Percentiles rank a stretch among this genome's conserved stretches.
Conservation (phyloP, 2,113 vertebrate genomes). For the Stegastes partitus region DNA sequence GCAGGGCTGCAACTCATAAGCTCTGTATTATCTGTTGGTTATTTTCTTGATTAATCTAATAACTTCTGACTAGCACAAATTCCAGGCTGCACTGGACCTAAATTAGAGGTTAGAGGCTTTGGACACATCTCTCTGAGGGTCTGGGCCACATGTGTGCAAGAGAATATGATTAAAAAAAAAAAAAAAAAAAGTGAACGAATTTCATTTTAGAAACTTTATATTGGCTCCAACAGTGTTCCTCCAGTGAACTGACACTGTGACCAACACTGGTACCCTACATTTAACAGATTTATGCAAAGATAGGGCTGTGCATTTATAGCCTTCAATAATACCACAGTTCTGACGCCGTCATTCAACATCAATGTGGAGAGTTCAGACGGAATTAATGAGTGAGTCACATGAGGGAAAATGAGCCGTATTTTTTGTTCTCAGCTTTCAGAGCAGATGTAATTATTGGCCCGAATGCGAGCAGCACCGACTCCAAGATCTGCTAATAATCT, state of each 20-base stretch:
- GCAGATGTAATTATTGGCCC: constrained; percentile 21
- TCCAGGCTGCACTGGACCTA: background rate
- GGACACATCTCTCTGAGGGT: background rate
- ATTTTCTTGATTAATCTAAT: background rate
- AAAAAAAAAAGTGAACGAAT: constrained; percentile 22
- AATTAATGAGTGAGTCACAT: constrained; percentile 11
- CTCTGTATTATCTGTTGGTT: too few relatives aligned
- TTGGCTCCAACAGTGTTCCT: constrained; percentile 24
- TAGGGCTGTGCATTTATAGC: constrained; percentile 2
- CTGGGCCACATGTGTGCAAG: background rate
- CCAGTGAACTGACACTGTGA: constrained; percentile 18
- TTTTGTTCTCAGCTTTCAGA: constrained; percentile 17
- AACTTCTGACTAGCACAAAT: background rate
- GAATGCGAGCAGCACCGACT: background rate
- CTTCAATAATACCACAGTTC: constrained; percentile 38
- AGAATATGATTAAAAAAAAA: constrained; percentile 5
- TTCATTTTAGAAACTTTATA: constrained; percentile 33
- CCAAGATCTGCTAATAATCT: background rate
- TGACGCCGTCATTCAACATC: constrained; percentile 22
- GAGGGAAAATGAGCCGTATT: constrained; percentile 3
- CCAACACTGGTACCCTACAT: constrained; percentile 16
- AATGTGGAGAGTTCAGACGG: background rate
- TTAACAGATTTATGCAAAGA: constrained; percentile 40
- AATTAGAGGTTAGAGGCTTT: background rate
- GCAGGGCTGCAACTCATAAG: too few relatives aligned